Evolutionary conservation across 2,113 vertebrate species (phyloP), one percentile per base, ranked within the genome.

Genomic region (Mus spicilegus): DNA sequence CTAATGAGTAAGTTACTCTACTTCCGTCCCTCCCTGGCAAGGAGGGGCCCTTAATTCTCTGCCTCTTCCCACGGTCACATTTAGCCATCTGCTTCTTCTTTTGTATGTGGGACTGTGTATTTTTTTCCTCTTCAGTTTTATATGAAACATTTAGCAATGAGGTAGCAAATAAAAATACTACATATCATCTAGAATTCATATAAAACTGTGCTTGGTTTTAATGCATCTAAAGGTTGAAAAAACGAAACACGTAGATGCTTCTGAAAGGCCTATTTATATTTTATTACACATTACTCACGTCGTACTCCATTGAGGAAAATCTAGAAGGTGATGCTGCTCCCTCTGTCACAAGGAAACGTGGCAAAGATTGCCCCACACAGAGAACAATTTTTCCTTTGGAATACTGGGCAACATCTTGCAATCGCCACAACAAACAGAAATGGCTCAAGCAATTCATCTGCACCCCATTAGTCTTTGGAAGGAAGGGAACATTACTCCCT

Each of bases 151-250:
- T 96, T 82, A 96, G 95, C 96, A 91, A 94, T 75, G 92, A 97
- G 95, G 95, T 46, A 95, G 92, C 96, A 97, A 98, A 97, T 97
- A 97, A 96, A 97, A 97, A 97, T 95, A 97, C 88, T 85, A 89
- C 95, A 78, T 93, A 95, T 81, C 96, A 78, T 96, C 94, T 95
- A 78, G 94, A 82, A 97, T 93, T 91, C 96, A 78, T 78, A 96
- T 69, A 90, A 97, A 96, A 96, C 86, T 81, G 58, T 92, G 88
- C 90, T 92, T 97, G 95, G 96, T 94, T 97, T 92, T 84, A 88
- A 96, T 0, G 86, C 94, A 33, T 92, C 86, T 90, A 93, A 97
- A 97, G 95, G 97, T 96, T 94, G 97, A 96, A 86, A 85, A 86
- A 95, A 95, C 82, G 96, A 96, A 97, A 95, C 84, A 96, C 97